phyloP scores from a whole-genome alignment of 2,888 invertebrate genomes.

The Plusia festucae region DNA sequence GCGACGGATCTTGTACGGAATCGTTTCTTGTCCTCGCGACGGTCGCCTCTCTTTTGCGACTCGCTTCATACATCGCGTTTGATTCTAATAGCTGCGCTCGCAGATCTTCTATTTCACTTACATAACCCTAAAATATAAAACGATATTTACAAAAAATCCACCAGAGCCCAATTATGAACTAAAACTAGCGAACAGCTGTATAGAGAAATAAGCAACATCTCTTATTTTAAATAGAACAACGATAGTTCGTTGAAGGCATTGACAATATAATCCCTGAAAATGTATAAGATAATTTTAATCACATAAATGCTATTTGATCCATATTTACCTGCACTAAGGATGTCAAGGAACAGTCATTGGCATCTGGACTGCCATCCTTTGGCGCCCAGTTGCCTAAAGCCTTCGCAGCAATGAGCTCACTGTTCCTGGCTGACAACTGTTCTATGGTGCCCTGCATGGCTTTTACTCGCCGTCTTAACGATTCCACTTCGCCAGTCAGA shows the following conservation, averaged over 20 bases:
- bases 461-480: constrained; percentile 96
- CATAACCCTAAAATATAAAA: constrained; percentile 90
- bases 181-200: no score
- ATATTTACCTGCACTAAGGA: constrained; percentile 86
- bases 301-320: background rate
- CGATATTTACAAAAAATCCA: no score
- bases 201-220: no score
- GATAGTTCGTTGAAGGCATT: no score
- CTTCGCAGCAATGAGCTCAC: constrained; percentile 94
- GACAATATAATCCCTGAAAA: no score
- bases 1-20: constrained; percentile 76
- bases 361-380: constrained; percentile 78
- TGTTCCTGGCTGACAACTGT: constrained; percentile 94
- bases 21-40: constrained; percentile 77
- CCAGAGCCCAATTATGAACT: no score
- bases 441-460: constrained; percentile 98
- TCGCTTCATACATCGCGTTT: constrained; percentile 85
- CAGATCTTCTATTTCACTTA: constrained; percentile 97
- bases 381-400: constrained; percentile 91
- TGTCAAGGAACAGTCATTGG: constrained; percentile 81
- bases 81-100: constrained; percentile 96
- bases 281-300: no score
- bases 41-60: constrained; percentile 75
- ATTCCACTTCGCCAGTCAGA: constrained; percentile 96
- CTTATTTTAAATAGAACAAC: no score